Conservation (phyloP, 1,140 invertebrate genomes). For the Leptopilina clavipes region DNA sequence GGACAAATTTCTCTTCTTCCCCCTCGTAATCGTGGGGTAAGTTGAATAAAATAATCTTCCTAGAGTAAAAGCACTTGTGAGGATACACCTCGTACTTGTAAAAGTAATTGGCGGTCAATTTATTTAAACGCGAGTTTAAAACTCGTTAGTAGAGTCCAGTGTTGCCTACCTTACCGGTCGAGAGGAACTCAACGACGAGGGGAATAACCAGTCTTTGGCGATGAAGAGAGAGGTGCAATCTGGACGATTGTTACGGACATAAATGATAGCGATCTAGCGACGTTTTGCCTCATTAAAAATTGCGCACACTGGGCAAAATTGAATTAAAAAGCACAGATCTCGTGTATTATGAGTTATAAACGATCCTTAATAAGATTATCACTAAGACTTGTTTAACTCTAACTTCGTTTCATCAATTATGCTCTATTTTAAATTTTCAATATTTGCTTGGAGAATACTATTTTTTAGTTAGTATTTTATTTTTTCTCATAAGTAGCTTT, state of each 20-base stretch:
- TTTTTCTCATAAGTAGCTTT: too few relatives aligned
- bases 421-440: too few relatives aligned
- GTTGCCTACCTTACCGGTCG: slow-evolving; percentile 70
- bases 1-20: too few relatives aligned
- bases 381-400: too few relatives aligned
- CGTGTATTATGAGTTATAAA: not conserved
- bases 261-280: slow-evolving; percentile 28
- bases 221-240: slow-evolving; percentile 35
- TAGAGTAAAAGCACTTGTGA: slow-evolving; percentile 41
- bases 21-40: too few relatives aligned
- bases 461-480: too few relatives aligned
- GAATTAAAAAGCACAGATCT: slow-evolving; percentile 1
- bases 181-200: slow-evolving; percentile 42
- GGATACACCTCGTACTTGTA: slow-evolving; percentile 44
- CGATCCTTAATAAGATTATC: not conserved
- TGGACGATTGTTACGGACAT: slow-evolving; percentile 25
- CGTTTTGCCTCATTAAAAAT: slow-evolving; percentile 27
- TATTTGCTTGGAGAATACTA: too few relatives aligned
- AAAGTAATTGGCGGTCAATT: slow-evolving; percentile 61
- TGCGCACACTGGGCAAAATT: not conserved
- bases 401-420: too few relatives aligned
- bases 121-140: slow-evolving; percentile 59
- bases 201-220: slow-evolving; percentile 33
- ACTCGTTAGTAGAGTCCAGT: slow-evolving; percentile 61
- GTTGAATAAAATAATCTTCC: slow-evolving; percentile 38